Evolutionary conservation across 2,797 vertebrate species (phyloP).

Genomic region (Gambelia wislizenii): DNA sequence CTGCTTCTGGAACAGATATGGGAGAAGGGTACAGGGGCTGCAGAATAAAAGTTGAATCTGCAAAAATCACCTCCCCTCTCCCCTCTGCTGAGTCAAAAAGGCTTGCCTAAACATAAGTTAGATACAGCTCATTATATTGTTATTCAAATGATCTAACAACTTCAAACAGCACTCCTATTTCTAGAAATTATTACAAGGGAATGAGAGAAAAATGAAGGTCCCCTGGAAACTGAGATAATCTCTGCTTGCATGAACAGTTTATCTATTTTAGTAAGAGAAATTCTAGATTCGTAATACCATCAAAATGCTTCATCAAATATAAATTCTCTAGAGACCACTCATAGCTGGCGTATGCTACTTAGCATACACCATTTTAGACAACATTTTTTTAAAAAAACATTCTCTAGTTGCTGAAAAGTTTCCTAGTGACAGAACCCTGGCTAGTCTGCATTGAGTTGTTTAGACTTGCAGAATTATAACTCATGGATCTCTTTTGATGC

Average conservation of each 20-base stretch:
- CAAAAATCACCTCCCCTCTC: too few relatives aligned
- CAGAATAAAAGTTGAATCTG: not conserved
- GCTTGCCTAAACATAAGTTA: not conserved
- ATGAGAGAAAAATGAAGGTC: not conserved
- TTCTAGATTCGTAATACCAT: not conserved
- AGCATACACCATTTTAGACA: not conserved
- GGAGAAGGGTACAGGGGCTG: not conserved
- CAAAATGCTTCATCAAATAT: not conserved
- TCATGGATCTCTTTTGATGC: conserved; percentile 15
- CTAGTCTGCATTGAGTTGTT: not conserved
- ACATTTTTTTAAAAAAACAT: not conserved
- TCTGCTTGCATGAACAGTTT: not conserved
- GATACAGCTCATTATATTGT: not conserved
- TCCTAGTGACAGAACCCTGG: conserved; percentile 30
- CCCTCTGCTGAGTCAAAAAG: not conserved
- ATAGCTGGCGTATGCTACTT: not conserved
- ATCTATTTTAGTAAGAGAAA: not conserved
- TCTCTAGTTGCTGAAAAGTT: conserved; percentile 1
- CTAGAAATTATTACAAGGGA: not conserved
- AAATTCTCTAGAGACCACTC: not conserved
- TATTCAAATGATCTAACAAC: not conserved
- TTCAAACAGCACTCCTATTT: not conserved
- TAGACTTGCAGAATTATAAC: conserved; percentile 4
- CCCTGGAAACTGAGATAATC: not conserved
- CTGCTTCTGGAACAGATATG: not conserved